These are phyloP conservation scores for Atrichornis clamosus DNA, from an alignment of 2,113 vertebrate genomes.

Conservation along the genomic window DNA sequence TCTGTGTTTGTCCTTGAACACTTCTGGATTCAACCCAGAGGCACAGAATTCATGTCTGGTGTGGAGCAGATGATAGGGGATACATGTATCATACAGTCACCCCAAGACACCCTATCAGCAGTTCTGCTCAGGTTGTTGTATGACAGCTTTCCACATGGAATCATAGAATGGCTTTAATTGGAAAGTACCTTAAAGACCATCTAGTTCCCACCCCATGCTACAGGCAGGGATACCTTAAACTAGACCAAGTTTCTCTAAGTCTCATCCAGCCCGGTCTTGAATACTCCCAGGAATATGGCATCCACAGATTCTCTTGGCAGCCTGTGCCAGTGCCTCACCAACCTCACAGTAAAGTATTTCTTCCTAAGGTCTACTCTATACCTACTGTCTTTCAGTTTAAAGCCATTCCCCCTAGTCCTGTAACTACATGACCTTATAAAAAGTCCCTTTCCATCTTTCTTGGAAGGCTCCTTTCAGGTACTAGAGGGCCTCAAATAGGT, in stretches of 20 bases:
- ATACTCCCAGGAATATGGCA: too few species aligned
- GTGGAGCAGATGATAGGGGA: too few species aligned
- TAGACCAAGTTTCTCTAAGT: background rate
- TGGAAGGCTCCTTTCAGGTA: background rate
- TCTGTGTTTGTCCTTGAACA: too few species aligned
- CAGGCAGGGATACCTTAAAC: background rate
- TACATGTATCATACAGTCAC: too few species aligned
- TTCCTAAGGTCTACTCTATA: background rate
- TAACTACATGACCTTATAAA: background rate
- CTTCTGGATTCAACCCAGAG: too few species aligned
- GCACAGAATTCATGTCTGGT: too few species aligned
- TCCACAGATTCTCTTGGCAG: background rate
- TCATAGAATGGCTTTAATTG: rapidly evolving
- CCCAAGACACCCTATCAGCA: background rate
- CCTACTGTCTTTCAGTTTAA: background rate
- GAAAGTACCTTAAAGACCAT: background rate
- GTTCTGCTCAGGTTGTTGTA: background rate
- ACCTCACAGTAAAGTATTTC: background rate
- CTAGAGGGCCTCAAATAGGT: background rate
- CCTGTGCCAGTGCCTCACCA: background rate
- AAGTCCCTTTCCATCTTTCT: background rate
- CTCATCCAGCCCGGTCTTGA: background rate
- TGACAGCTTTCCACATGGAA: background rate
- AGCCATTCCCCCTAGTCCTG: background rate
- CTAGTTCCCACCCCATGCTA: background rate